Evolutionary conservation across 2,888 invertebrate species (phyloP).

Genomic region (Himalopsyche kuldschensis): DNA sequence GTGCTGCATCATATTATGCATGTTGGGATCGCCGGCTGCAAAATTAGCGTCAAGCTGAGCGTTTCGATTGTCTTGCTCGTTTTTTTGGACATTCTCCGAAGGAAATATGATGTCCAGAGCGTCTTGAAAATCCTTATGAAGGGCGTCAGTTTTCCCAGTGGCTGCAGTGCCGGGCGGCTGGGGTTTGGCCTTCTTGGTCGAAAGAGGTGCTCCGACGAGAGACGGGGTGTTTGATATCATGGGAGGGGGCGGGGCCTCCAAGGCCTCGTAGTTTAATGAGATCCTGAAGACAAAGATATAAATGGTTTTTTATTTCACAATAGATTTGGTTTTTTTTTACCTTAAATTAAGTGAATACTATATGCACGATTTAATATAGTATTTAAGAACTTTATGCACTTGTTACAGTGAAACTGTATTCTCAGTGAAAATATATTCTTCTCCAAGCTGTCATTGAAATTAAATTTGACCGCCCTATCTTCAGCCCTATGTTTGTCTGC

Average conservation of each 20-base stretch:
- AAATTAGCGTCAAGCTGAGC: neutral
- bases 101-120: constrained; percentile 70
- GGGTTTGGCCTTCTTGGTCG: neutral
- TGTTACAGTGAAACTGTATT: no score
- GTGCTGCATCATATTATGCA: constrained; percentile 16
- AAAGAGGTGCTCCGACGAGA: neutral
- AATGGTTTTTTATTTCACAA: neutral
- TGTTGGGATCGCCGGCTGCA: neutral
- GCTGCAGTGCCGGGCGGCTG: constrained; percentile 42
- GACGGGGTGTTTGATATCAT: constrained; percentile 12
- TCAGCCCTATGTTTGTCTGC: no score
- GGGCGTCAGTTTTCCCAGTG: constrained; percentile 42
- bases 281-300: constrained; percentile 26
- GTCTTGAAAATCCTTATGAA: constrained; percentile 68
- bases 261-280: constrained; percentile 44
- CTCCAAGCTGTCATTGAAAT: no score
- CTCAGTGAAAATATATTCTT: no score
- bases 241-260: constrained; percentile 39
- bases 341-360: no score
- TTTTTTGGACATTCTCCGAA: constrained; percentile 45
- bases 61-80: constrained; percentile 1
- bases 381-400: no score
- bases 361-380: no score
- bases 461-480: no score
- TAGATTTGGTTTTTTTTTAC: no score